A percentile compares a stretch with the other conserved stretches of the same genome.
Evolutionary conservation across 2,113 vertebrate species (phyloP).

Genomic region (Caranx ignobilis): DNA sequence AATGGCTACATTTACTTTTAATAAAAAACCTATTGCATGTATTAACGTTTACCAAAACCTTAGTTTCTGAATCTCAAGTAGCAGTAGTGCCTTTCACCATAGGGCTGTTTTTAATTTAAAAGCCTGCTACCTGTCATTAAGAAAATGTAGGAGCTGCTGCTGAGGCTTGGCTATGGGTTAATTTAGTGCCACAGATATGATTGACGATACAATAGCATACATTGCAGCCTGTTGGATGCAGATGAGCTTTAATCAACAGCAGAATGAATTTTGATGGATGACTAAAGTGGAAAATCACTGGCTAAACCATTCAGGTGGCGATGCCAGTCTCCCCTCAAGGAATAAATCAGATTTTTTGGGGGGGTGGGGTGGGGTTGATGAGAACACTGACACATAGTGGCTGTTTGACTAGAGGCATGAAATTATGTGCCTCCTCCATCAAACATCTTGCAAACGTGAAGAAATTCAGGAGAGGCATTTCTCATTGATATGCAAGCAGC

Average conservation of each 20-base stretch:
- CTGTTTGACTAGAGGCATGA: constrained; percentile 37
- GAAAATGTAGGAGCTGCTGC: not conserved
- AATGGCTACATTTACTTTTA: too few species aligned
- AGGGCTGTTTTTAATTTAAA: not conserved
- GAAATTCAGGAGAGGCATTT: not conserved
- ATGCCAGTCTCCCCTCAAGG: constrained; percentile 16
- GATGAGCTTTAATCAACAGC: constrained; percentile 36
- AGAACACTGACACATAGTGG: constrained; percentile 19
- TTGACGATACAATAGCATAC: not conserved
- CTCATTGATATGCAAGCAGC: constrained; percentile 3
- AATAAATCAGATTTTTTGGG: constrained; percentile 15
- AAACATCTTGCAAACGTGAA: constrained; percentile 15
- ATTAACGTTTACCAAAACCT: not conserved
- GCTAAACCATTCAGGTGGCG: constrained; percentile 37
- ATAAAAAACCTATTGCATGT: not conserved
- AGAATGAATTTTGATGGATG: constrained; percentile 34
- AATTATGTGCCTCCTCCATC: constrained; percentile 25
- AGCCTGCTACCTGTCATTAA: not conserved
- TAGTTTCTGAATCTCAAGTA: not conserved
- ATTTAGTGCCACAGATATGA: not conserved
- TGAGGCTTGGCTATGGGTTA: not conserved
- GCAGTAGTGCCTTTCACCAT: not conserved
- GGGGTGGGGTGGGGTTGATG: not conserved
- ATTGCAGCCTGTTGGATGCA: constrained; percentile 3
- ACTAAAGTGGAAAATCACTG: constrained; percentile 51